Evolutionary conservation across 2,888 invertebrate genomes (phyloP), one percentile per base, ranked within the genome.

Genomic region (Luperina testacea): DNA sequence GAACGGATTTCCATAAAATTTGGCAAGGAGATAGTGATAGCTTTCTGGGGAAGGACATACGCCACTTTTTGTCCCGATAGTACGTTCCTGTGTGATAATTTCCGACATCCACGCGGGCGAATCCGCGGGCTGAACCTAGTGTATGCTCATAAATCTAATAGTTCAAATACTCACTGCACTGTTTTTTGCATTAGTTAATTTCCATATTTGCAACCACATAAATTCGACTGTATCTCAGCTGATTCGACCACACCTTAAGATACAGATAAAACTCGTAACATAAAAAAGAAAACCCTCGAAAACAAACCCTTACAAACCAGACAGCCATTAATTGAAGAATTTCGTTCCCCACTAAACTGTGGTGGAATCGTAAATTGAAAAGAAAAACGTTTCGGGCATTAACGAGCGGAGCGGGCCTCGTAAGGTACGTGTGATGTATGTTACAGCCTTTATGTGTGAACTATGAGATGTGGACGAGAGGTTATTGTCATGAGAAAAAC

Each of bases 361-460:
- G 86, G 80, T 75, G 76, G 78, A 78, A 84, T 90, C 92, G 93
- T 94, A 93, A 92, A 94, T 93, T 93, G 93, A 92, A 93, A 91
- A 92, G 90, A 92, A 91, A 90, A 91, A 92, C 89, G 91, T 89
- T 87, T 70, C 57, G 80, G 80, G 83, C 83, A 86, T 88, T 89
- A 89, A 89, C 86, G 87, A 86, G 82, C 83, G 87, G 74, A 82
- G 81, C 83, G 90, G 87, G 89, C 83, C 77, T 83, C 88, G 90
- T 90, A 86, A 85, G 83, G 70, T 45, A 17, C 74, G 48, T 72
- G 87, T 86, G 81, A 88, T 88, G 70, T 86, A 88, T 85, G 80
- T 57, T 27, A 67, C 75, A 45, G 70, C 76, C 69, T 78, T 87
- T 85, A 76, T 81, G 79, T 79, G 51, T 59, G 71, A 81, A 74